Conservation (phyloP, 2,888 invertebrate species). For the Phaedon cochleariae region DNA sequence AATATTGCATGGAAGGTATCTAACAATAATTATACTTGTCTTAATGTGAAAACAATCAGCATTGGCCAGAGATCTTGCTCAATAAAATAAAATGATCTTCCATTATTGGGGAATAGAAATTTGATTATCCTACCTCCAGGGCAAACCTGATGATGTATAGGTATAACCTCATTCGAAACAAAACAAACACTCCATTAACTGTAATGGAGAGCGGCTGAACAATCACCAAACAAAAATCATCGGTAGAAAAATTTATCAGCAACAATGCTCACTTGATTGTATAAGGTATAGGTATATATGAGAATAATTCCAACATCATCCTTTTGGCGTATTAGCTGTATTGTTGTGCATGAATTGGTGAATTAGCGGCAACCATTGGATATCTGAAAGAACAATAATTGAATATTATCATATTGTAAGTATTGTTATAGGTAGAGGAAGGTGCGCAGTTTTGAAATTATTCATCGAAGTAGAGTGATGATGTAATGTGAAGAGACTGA, state of each 20-base stretch:
- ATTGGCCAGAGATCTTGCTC: no score
- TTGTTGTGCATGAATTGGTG: slow-evolving; percentile 28
- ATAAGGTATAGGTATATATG: slow-evolving; percentile 45
- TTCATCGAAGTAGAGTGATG: background rate
- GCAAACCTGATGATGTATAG: background rate
- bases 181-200: slow-evolving; percentile 1
- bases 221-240: slow-evolving; percentile 46
- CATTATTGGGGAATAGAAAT: no score
- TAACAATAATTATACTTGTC: no score
- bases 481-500: no score
- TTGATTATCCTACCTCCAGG: background rate
- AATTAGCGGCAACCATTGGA: slow-evolving; percentile 37
- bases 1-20: no score
- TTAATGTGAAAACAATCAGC: no score
- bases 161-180: no score
- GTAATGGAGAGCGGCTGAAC: background rate
- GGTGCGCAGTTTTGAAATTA: no score
- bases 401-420: slow-evolving; percentile 22
- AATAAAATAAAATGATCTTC: no score
- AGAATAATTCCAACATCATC: slow-evolving; percentile 52
- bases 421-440: no score
- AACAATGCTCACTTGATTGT: slow-evolving; percentile 52
- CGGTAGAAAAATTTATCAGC: slow-evolving; percentile 51
- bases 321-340: slow-evolving; percentile 52
- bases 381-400: slow-evolving; percentile 44